Evolutionary conservation across 2,797 vertebrate species (phyloP), one percentile per base, ranked within the genome.

Genomic region (Sebastes minor): DNA sequence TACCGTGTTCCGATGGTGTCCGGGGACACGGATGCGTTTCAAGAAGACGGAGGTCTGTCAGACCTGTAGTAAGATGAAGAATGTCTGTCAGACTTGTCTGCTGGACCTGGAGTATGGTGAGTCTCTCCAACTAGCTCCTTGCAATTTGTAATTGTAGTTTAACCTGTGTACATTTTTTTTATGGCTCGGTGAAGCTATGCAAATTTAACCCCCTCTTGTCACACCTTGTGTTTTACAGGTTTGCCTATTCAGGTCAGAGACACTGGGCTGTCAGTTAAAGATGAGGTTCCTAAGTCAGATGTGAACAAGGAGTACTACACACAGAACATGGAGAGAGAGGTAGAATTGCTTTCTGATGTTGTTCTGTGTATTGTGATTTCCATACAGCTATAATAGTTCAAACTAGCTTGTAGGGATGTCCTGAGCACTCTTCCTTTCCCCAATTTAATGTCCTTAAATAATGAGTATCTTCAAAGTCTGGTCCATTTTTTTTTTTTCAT

Each of bases 11-110:
- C 97, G 98, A 49, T 99, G 98, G 98, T 99, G 98, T 90, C 98
- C 99, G 0, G 98, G 98, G 0, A 97, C 98, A 46, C 96, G 97
- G 0, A 99, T 99, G 98, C 99, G 98, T 81, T 99, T 99, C 93
- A 99, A 99, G 95, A 99, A 99, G 92, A 99, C 98, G 0, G 98
- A 99, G 84, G 98, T 99, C 52, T 99, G 98, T 94, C 99, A 99
- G 84, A 99, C 99, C 0, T 99, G 98, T 91, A 99, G 98, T 95
- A 99, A 99, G 92, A 95, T 99, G 95, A 99, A 99, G 90, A 99
- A 99, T 1, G 98, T 99, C 71, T 99, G 98, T 88, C 98, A 99
- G 86, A 99, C 99, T 28, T 99, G 99, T 87, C 95, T 99, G 64
- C 94, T 99, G 71, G 99, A 99, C 86, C 94, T 99, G 27, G 98